Conservation (phyloP, 2,797 vertebrate species). For the Orientallactaga sibirica region DNA sequence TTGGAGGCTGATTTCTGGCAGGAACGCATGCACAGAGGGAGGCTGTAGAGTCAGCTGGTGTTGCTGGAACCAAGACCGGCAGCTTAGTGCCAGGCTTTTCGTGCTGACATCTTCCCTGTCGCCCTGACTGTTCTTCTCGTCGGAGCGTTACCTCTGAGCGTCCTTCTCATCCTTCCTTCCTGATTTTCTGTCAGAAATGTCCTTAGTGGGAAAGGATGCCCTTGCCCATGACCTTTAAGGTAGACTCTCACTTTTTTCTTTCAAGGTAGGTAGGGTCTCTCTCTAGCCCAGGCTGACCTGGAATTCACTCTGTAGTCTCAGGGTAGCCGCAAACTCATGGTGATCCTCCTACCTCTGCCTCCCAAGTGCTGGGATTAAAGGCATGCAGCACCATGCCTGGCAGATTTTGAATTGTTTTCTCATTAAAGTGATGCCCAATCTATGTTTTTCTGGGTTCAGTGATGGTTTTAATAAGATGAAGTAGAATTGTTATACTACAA, state of each 20-base stretch:
- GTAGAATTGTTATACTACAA: not conserved
- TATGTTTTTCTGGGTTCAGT: not conserved
- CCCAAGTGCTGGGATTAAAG: too few relatives aligned
- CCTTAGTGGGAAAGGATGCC: not conserved
- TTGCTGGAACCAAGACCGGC: not conserved
- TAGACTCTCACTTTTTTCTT: not conserved
- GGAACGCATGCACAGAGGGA: not conserved
- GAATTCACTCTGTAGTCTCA: too few relatives aligned
- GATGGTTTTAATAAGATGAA: not conserved
- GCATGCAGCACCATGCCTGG: too few relatives aligned
- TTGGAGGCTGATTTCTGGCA: not conserved
- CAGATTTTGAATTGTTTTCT: not conserved
- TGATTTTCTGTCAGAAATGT: not conserved
- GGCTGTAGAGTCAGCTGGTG: accelerated
- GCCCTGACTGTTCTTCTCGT: not conserved
- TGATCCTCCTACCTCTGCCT: too few relatives aligned
- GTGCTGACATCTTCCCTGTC: not conserved
- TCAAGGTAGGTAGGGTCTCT: too few relatives aligned
- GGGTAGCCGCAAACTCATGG: too few relatives aligned
- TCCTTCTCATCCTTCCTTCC: not conserved
- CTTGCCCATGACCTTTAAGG: not conserved
- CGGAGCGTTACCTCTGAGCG: not conserved
- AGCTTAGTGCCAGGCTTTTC: not conserved
- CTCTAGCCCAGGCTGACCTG: too few relatives aligned
- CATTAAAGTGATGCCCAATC: not conserved